Conservation (phyloP, 1,140 invertebrate species). For the Drosophila subpulchrella region DNA sequence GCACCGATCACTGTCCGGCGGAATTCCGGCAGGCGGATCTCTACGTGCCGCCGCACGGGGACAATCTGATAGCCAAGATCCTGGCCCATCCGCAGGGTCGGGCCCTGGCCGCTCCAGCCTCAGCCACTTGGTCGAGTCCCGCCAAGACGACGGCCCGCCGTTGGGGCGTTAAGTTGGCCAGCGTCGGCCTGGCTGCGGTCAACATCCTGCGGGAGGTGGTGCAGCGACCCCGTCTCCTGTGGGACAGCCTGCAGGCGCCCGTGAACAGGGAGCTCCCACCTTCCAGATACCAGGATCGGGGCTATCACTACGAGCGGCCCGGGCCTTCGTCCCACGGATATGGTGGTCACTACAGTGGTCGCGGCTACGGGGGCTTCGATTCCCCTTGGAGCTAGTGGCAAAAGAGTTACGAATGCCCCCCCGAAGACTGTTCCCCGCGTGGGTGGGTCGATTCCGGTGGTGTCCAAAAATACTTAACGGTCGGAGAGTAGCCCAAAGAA, state of each 20-base stretch:
- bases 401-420: conserved; percentile 14
- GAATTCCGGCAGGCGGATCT: conserved; percentile 77
- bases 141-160: conserved; percentile 63
- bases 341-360: conserved; percentile 24
- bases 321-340: conserved; percentile 37
- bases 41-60: conserved; percentile 76
- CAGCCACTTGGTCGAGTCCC: conserved; percentile 1
- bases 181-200: conserved; percentile 78
- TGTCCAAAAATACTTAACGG: too few species aligned
- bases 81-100: conserved; percentile 69
- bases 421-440: conserved; percentile 19
- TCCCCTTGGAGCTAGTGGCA: conserved; percentile 51
- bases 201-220: conserved; percentile 80
- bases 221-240: conserved; percentile 66
- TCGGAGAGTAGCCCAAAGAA: not conserved
- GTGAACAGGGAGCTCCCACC: conserved; percentile 64
- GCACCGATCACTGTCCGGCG: conserved; percentile 66
- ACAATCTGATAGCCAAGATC: conserved; percentile 77
- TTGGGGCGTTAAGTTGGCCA: conserved; percentile 77
- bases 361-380: conserved; percentile 26
- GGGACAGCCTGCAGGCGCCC: conserved; percentile 68
- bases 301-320: conserved; percentile 60
- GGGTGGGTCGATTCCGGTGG: not conserved
- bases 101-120: conserved; percentile 35
- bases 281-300: not conserved